A percentile compares a stretch with the other conserved stretches of the same genome.
Evolutionary conservation across 2,113 vertebrate species (phyloP).

Genomic region (Dromaius novaehollandiae): DNA sequence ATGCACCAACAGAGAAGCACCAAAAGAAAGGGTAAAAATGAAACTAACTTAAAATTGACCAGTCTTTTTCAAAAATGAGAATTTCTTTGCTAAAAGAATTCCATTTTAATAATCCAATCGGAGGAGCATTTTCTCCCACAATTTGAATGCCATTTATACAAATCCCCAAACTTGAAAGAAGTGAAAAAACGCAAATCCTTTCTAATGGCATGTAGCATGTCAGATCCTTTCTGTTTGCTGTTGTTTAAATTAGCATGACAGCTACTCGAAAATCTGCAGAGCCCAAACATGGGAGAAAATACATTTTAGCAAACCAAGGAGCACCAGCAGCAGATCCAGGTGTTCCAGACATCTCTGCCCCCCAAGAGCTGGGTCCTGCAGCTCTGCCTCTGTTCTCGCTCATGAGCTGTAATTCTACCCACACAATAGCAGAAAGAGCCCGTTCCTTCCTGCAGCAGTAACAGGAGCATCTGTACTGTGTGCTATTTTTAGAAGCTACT

Average conservation of each 20-base stretch:
- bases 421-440: neutral
- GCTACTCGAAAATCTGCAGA: neutral
- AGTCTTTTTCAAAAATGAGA: neutral
- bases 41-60: neutral
- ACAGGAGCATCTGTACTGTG: slow-evolving; percentile 24
- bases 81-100: neutral
- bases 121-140: neutral
- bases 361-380: neutral
- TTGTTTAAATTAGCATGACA: neutral
- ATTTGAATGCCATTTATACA: neutral
- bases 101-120: neutral
- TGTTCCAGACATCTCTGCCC: neutral
- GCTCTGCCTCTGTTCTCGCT: neutral
- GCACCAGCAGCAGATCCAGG: neutral
- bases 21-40: neutral
- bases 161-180: neutral
- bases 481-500: slow-evolving; percentile 37
- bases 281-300: neutral
- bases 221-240: neutral
- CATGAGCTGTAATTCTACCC: neutral
- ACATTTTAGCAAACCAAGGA: neutral
- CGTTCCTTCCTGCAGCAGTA: neutral
- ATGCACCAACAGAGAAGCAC: neutral
- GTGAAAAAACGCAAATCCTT: neutral
- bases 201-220: neutral